phyloP scores from a whole-genome alignment of 2,888 invertebrate species.

The Venusia cambrica region DNA sequence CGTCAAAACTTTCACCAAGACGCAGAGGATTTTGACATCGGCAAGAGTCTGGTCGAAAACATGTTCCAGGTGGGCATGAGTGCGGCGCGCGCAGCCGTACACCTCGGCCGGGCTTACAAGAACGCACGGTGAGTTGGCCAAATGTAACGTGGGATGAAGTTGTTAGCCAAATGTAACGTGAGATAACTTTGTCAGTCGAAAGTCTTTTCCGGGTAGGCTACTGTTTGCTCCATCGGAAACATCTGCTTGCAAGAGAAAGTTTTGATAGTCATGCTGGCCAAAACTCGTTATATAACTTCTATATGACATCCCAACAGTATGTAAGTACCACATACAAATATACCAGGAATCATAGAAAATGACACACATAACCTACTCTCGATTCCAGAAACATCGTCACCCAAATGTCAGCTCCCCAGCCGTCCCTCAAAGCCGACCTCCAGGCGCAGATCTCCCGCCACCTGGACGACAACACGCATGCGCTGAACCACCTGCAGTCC shows the following conservation, averaged over 20 bases:
- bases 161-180: no score
- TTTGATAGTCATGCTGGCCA: no score
- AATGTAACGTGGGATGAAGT: no score
- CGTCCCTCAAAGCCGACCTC: constrained; percentile 40
- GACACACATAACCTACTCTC: constrained; percentile 23
- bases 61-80: constrained; percentile 76
- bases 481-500: constrained; percentile 57
- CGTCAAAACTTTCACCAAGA: constrained; percentile 45
- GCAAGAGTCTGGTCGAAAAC: constrained; percentile 67
- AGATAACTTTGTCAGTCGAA: no score
- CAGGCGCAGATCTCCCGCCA: constrained; percentile 60
- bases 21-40: constrained; percentile 27
- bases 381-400: constrained; percentile 56
- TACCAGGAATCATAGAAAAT: no score
- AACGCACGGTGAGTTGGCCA: constrained; percentile 70
- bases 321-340: no score
- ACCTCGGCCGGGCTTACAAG: constrained; percentile 79
- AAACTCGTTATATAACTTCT: no score
- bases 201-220: no score
- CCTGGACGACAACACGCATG: constrained; percentile 59
- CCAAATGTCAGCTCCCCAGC: constrained; percentile 54
- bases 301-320: background rate
- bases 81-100: constrained; percentile 77
- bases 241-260: no score
- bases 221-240: no score